Evolutionary conservation across 1,140 invertebrate genomes (phyloP).

Genomic region (Phocides pigmalion): DNA sequence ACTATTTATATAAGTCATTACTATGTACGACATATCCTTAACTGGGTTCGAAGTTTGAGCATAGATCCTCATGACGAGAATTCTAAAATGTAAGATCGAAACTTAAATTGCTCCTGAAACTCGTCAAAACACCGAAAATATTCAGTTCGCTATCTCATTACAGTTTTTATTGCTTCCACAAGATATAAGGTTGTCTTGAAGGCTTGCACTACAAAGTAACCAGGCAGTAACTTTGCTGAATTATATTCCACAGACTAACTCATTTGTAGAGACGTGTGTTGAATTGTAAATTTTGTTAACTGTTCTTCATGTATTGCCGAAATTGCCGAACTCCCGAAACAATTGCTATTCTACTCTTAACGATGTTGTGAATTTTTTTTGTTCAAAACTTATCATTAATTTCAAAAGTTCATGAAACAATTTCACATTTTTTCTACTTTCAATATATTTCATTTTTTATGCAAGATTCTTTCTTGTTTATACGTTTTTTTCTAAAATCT

Average conservation of each 20-base stretch:
- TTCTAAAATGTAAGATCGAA: conserved; percentile 28
- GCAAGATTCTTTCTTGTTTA: too few species aligned
- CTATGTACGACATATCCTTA: conserved; percentile 16
- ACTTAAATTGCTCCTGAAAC: conserved; percentile 34
- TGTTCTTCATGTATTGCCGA: too few species aligned
- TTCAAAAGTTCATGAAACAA: too few species aligned
- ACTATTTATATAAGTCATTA: conserved; percentile 6
- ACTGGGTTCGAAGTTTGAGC: conserved; percentile 10
- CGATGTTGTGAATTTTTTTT: too few species aligned
- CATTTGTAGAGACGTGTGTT: too few species aligned
- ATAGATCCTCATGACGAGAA: conserved; percentile 7
- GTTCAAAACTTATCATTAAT: too few species aligned
- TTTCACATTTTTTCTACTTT: too few species aligned
- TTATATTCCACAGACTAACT: conserved; percentile 22
- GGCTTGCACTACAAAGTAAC: conserved; percentile 36
- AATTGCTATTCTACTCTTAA: too few species aligned
- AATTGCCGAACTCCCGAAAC: too few species aligned
- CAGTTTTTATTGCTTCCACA: conserved; percentile 41
- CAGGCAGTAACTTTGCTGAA: conserved; percentile 19
- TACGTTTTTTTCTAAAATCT: too few species aligned
- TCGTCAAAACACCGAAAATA: conserved; percentile 31
- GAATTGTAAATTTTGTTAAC: too few species aligned
- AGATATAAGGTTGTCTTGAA: conserved; percentile 33
- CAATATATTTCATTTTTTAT: too few species aligned
- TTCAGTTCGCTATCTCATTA: conserved; percentile 36